These are phyloP conservation scores for Drosophila siamana DNA, from an alignment of 2,888 invertebrate genomes.

Conservation along the genomic window DNA sequence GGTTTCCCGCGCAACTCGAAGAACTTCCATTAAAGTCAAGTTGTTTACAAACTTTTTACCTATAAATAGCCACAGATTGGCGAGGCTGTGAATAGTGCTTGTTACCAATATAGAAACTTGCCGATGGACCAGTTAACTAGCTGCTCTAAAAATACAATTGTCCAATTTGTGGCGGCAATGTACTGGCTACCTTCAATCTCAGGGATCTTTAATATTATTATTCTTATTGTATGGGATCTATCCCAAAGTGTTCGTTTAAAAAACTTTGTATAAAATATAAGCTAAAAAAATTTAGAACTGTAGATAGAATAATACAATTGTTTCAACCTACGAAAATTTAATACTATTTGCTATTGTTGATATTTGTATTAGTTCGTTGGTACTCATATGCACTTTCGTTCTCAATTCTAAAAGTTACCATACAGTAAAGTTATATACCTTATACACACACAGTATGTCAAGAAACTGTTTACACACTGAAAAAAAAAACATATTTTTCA, in stretches of 20 bases:
- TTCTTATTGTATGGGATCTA: neutral
- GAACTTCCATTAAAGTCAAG: constrained; percentile 16
- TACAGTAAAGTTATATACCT: neutral
- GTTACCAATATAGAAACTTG: constrained; percentile 29
- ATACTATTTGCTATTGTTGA: neutral
- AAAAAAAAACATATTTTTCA: no score
- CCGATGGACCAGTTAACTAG: constrained; percentile 27
- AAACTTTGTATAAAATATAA: neutral
- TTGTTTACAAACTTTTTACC: constrained; percentile 18
- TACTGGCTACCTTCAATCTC: constrained; percentile 10
- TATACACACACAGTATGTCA: neutral
- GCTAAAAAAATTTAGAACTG: neutral
- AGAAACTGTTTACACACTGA: no score
- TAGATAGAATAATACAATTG: neutral
- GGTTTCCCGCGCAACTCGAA: constrained; percentile 4
- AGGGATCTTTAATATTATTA: neutral
- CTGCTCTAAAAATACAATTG: constrained; percentile 15
- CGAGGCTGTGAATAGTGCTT: constrained; percentile 1
- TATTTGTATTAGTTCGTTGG: neutral
- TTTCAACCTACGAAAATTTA: neutral
- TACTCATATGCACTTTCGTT: neutral
- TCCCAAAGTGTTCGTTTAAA: no score
- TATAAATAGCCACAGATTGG: constrained; percentile 20
- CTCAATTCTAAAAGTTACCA: neutral
- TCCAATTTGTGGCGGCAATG: neutral